Base-by-base conservation (phyloP, 2,888 invertebrate species). In the Aphodius sticticus region DNA sequence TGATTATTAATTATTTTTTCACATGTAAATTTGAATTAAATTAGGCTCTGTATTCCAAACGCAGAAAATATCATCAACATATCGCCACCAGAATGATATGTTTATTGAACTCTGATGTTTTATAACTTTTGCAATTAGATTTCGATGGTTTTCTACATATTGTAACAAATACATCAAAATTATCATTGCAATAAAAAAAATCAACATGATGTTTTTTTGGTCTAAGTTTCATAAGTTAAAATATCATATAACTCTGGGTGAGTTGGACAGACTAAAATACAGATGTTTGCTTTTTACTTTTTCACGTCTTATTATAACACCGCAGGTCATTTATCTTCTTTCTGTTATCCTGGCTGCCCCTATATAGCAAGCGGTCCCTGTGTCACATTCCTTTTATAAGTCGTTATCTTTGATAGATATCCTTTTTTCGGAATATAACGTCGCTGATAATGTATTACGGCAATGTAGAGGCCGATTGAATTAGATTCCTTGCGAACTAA, bases 361-460 rank as follows among this genome's bases (percentile, higher is more conserved):
- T 53, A 9, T 53, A 12, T 53, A 53, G 12, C 9, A 53, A 53
- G 9, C 53, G 53, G 12, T 53, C 53, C 53, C 12, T 53, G 1
- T 53, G 53, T 53, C 53, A 53, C 53, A 5, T 53, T 12, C 53
- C 53, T 53, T 53, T 53, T 12, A 53, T 53, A 53, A 53, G 53
- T 53, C 53, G 53, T 53, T 53, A 53, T 53, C 53, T 53, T 53
- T 53, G 53, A 53, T 53, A 53, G 53, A 53, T 53, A 53, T 53
- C 53, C 7, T 53, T 53, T 12, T 53, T 53, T 7, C 12, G 2
- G 53, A 53, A 53, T 53, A 53, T 53, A 53, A 7, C 53, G 53
- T 53, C 53, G 12, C 12, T 53, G 9, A 53, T 53, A 53, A 53
- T 53, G 53, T 53, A 53, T 53, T 53, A 53, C 53, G 12, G 9